These are phyloP conservation scores for Eutolmus rufibarbis DNA, from an alignment of 2,888 invertebrate species.

Conservation along the genomic window DNA sequence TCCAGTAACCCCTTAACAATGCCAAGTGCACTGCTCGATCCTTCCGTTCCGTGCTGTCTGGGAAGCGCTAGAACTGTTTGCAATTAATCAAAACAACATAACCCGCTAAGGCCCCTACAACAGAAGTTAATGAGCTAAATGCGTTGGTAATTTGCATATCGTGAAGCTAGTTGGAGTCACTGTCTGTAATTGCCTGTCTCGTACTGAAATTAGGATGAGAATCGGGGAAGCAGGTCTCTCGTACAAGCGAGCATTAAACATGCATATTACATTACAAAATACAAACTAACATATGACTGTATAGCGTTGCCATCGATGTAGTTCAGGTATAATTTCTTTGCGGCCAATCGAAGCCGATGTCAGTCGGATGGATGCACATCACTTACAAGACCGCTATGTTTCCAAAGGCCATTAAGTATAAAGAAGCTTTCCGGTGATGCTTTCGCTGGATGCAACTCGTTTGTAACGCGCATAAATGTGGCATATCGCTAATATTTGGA, in stretches of 20 bases:
- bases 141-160: constrained; percentile 20
- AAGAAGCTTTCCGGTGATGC: constrained; percentile 4
- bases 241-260: background rate
- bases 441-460: background rate
- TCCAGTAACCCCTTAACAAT: constrained; percentile 23
- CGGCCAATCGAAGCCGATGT: background rate
- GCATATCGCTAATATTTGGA: constrained; percentile 36
- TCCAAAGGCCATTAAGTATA: background rate
- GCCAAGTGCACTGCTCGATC: background rate
- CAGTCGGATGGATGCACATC: constrained; percentile 36
- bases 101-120: constrained; percentile 11
- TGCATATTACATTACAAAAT: background rate
- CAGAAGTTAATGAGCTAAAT: constrained; percentile 36
- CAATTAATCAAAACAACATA: constrained; percentile 9
- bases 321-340: background rate
- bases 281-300: background rate
- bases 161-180: background rate
- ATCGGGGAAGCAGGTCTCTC: background rate
- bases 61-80: background rate
- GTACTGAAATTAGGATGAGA: constrained; percentile 13
- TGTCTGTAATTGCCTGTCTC: constrained; percentile 13
- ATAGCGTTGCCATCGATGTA: background rate
- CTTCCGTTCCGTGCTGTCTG: background rate
- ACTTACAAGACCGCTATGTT: constrained; percentile 30
- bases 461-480: background rate